Conservation (phyloP, 1,140 invertebrate species). For the Drosophila erecta region DNA sequence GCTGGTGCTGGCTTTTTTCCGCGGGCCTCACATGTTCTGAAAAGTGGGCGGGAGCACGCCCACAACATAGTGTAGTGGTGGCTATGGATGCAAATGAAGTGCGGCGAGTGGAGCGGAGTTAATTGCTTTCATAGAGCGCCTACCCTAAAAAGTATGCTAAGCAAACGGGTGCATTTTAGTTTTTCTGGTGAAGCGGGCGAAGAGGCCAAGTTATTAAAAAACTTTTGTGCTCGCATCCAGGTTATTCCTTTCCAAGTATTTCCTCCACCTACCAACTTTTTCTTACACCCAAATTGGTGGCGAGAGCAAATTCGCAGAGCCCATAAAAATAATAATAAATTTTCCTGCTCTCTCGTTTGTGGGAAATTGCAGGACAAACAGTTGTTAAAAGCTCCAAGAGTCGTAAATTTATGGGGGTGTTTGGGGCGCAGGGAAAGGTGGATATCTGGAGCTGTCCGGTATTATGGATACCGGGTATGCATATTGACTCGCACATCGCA, state of each 20-base stretch:
- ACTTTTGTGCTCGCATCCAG: conserved; percentile 23
- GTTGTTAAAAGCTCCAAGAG: conserved; percentile 70
- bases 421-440: conserved; percentile 1
- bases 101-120: conserved; percentile 3
- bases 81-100: conserved; percentile 7
- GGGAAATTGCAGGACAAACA: conserved; percentile 72
- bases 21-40: neutral
- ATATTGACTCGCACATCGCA: conserved; percentile 45
- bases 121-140: conserved; percentile 24
- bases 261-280: conserved; percentile 3
- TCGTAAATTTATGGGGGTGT: conserved; percentile 55
- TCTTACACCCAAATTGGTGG: conserved; percentile 36
- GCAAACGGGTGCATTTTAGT: conserved; percentile 20
- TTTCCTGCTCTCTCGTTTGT: conserved; percentile 32
- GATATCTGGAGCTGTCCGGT: neutral
- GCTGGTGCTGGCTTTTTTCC: conserved; percentile 8
- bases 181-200: conserved; percentile 4
- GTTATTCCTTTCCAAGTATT: conserved; percentile 6
- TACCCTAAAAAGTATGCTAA: conserved; percentile 46
- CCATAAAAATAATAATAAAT: conserved; percentile 75
- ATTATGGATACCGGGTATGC: conserved; percentile 21
- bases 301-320: conserved; percentile 48
- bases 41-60: conserved; percentile 5
- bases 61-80: neutral
- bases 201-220: conserved; percentile 56